Evolutionary conservation across 2,797 vertebrate species (phyloP), one percentile per base, ranked within the genome.

Genomic region (Myotis myotis): DNA sequence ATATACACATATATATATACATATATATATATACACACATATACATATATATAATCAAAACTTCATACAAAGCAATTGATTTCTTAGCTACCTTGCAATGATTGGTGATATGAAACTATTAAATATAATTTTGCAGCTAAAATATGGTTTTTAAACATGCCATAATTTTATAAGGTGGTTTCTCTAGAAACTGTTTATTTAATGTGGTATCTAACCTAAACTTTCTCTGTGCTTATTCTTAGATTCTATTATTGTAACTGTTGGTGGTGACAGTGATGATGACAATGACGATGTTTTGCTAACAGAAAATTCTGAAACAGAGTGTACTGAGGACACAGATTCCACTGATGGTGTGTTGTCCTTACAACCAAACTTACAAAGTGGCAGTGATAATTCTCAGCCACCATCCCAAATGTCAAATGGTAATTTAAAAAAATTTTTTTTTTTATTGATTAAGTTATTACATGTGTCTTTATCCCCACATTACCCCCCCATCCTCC

Each of bases 211-310:
- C 60, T n/a, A 57, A 75, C 76, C 41, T 89, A 88, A 60, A 51
- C 57, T 96, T 87, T 93, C 93, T 95, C 68, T 98, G 38, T 80
- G 2, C 33, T 25, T 95, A 53, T 53, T 96, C 11, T 90, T 95
- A 98, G 98, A 89, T 94, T 95, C 5, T 66, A 1, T 81, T 36
- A 0, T 95, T 36, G 7, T 96, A n/a, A 49, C 95, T 81, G 28
- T 86, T 57, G 85, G 36, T 6, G 95, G 95, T 15, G 93, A 97
- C 15, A 90, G 81, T 88, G 92, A 79, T 55, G 93, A 1, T 87
- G 22, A 55, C 41, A 93, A 92, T n/a, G 92, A 97, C 71, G 87
- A 51, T 49, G n/a, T 89, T 28, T 33, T 97, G 22, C 47, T 97
- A 36, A 51, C 96, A 87, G 96, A 97, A 70, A 95, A 83, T 68